Percentiles rank a stretch among this genome's conserved stretches.
Conservation (phyloP, 2,888 invertebrate genomes). For the Crepidodera aurea region DNA sequence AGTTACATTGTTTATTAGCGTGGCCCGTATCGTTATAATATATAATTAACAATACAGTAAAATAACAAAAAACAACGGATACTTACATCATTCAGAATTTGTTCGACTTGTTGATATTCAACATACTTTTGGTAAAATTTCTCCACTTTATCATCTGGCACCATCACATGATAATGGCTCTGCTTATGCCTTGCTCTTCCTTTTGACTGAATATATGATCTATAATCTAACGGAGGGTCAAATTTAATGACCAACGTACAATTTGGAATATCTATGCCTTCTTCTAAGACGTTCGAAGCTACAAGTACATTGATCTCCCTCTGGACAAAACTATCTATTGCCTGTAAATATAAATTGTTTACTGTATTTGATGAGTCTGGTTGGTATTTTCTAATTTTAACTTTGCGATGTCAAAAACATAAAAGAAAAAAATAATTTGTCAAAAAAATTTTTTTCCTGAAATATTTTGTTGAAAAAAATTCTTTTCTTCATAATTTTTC, state of each 20-base stretch:
- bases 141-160: slow-evolving; percentile 54
- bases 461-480: background rate
- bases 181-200: slow-evolving; percentile 79
- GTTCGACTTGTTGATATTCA: slow-evolving; percentile 62
- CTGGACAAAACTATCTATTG: slow-evolving; percentile 66
- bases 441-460: too few relatives aligned
- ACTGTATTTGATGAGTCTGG: too few relatives aligned
- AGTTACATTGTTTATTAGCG: too few relatives aligned
- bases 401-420: too few relatives aligned
- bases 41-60: too few relatives aligned
- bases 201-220: slow-evolving; percentile 90
- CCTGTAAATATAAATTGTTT: slow-evolving; percentile 50
- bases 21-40: too few relatives aligned
- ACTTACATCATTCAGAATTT: slow-evolving; percentile 63
- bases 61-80: too few relatives aligned
- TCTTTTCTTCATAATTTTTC: too few relatives aligned
- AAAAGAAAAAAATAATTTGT: too few relatives aligned
- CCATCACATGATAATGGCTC: slow-evolving; percentile 70
- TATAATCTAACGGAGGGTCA: slow-evolving; percentile 73
- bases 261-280: slow-evolving; percentile 85
- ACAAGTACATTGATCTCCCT: slow-evolving; percentile 72
- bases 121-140: slow-evolving; percentile 58
- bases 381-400: too few relatives aligned
- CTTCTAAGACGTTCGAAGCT: slow-evolving; percentile 86
- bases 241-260: slow-evolving; percentile 84